Percentiles rank a stretch among this genome's conserved stretches.
phyloP scores from a whole-genome alignment of 1,140 invertebrate genomes.

The Samia ricini region DNA sequence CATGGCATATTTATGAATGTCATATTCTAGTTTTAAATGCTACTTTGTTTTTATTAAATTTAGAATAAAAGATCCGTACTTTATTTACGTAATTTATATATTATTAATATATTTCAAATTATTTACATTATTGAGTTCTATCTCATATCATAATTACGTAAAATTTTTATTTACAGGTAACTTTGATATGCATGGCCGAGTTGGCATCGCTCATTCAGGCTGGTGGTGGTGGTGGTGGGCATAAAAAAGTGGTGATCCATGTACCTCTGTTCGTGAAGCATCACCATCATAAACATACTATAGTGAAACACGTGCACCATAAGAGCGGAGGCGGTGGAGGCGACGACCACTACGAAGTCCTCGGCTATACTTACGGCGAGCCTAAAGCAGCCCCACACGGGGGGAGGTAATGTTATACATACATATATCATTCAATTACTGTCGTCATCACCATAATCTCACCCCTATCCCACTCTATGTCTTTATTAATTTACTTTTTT shows the following conservation, averaged over 20 bases:
- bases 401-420: slow-evolving; percentile 33
- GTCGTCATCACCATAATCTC: too few relatives aligned
- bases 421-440: neutral
- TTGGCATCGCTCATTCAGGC: slow-evolving; percentile 42
- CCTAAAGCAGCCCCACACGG: slow-evolving; percentile 64
- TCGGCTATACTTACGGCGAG: slow-evolving; percentile 72
- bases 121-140: too few relatives aligned
- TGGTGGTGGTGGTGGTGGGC: slow-evolving; percentile 66
- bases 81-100: too few relatives aligned
- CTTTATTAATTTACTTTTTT: too few relatives aligned
- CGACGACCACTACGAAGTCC: slow-evolving; percentile 72
- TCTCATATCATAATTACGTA: too few relatives aligned
- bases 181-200: slow-evolving; percentile 45
- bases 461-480: too few relatives aligned
- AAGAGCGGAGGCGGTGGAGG: slow-evolving; percentile 73
- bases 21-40: too few relatives aligned
- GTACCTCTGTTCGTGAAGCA: slow-evolving; percentile 79
- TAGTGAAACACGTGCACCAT: slow-evolving; percentile 78
- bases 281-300: slow-evolving; percentile 80
- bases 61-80: too few relatives aligned
- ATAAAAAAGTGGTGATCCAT: slow-evolving; percentile 81
- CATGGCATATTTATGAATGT: too few relatives aligned
- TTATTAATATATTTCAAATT: too few relatives aligned
- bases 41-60: too few relatives aligned
- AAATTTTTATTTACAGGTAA: slow-evolving; percentile 46